Evolutionary conservation across 2,113 vertebrate genomes (phyloP).

Genomic region (Percina caprodes): DNA sequence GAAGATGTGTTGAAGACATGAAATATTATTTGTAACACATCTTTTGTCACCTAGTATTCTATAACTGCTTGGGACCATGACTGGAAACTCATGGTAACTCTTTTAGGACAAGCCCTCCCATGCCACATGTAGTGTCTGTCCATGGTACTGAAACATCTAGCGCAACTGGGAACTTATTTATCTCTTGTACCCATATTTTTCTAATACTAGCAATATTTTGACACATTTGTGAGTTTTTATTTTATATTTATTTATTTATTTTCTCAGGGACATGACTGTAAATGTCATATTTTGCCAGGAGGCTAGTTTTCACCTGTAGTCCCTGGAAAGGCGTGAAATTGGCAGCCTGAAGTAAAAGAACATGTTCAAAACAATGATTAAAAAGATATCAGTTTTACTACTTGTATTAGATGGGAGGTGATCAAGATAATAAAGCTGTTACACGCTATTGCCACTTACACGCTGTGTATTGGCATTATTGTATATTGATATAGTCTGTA

Average conservation of each 20-base stretch:
- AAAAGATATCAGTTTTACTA: no score
- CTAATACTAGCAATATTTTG: background rate
- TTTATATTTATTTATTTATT: no score
- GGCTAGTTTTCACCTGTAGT: no score
- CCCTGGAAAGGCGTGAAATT: no score
- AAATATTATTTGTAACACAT: background rate
- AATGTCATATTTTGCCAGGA: no score
- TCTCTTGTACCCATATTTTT: background rate
- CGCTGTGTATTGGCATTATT: background rate
- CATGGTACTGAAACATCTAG: conserved; percentile 34
- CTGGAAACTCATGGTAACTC: background rate
- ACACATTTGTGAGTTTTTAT: background rate
- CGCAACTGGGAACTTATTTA: background rate
- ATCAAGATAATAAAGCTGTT: background rate
- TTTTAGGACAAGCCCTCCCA: background rate
- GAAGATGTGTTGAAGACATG: background rate
- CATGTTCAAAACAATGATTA: no score
- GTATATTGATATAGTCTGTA: background rate
- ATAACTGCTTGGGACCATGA: background rate
- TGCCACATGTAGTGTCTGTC: conserved; percentile 20
- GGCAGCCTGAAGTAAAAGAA: no score
- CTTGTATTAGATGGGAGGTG: no score
- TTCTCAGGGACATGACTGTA: no score
- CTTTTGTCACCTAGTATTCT: background rate
- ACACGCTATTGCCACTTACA: background rate